Evolutionary conservation across 2,888 invertebrate species (phyloP), one percentile per base, ranked within the genome.

Genomic region (Eupithecia inturbata): DNA sequence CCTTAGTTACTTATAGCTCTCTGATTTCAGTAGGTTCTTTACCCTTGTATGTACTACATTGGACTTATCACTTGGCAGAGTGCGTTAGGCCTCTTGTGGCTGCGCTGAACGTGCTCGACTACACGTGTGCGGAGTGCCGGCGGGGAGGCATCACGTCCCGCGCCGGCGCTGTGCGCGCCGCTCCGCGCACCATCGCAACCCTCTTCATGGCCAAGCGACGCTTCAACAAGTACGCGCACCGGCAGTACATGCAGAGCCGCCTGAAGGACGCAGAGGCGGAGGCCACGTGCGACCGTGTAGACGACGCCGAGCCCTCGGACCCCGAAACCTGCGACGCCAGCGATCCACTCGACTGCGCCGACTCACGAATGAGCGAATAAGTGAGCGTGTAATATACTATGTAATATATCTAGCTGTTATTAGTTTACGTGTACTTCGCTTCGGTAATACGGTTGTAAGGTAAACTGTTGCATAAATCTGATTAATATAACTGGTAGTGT

Each of bases 201-300:
- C 91, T 94, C 71, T 94, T 94, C 91, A 94, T 94, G 94, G 94
- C 94, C 85, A 94, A 94, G 90, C 93, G 94, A 1, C 92, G 94
- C 78, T 94, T 94, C 92, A 94, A 94, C 92, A 94, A 94, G 88
- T 94, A 94, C 91, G 94, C 94, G 84, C 94, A 94, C 84, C 89
- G 91, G 53, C 94, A 94, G 90, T 94, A 94, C 91, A 79, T 94
- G 84, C 85, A 84, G 80, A 88, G 87, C 80, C 87, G 90, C 39
- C 12, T 39, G 22, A 41, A 26, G 39, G 77, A 76, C n/a, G 53
- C 41, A 57, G 71, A 70, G 64, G 78, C 76, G 68, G 78, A 68
- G 64, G 78, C 72, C 68, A 78, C 74, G 68, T 77, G 76, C 67
- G 80, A 82, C 71, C 74, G 57, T 69, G 78, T 73, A 71, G 79